Evolutionary conservation across 23 tunicate genomes (phyloP), one percentile per base, ranked within the genome.

Genomic region (Trididemnum nubilum): DNA sequence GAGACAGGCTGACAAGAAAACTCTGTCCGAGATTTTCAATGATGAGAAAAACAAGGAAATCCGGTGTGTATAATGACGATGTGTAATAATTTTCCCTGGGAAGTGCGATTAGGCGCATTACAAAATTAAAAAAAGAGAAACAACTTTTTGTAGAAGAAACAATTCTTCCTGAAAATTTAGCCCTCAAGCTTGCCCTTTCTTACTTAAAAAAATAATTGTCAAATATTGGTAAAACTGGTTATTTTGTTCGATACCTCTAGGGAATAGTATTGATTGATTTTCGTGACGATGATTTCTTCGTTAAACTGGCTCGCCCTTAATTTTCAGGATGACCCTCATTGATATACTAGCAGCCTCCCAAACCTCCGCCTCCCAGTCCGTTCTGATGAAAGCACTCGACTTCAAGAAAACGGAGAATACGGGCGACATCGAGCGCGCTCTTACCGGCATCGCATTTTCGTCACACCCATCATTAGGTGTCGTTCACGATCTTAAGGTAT

Each of bases 271-370:
- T 44, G 54, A 44, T 9, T 15, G 15, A 44, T 44, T 44, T 44
- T 44, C 54, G 54, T 7, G 54, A 44, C 54, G 12, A 44, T 44
- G 54, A 9, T 44, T 9, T 7, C 54, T 44, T 44, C 15, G n/a
- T n/a, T n/a, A n/a, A n/a, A n/a, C n/a, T n/a, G n/a, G 9, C 54
- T 7, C 54, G 54, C 9, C 12, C 54, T 44, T 9, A 44, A 7
- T 44, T 73, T 66, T 28, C 85, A 92, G 97, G 31, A 67, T 86
- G 66, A 92, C 97, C 0, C 40, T 92, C 64, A 71, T 92, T 51
- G 97, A 92, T 67, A 73, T 92, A 1, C 88, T 92, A 21, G 92
- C 97, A 1, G 92, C 97, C 51, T 82, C 97, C 12, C 97, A 92
- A 69, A 92, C 97, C 0, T 51, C 76, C 25, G 85, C 97, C 7